These are phyloP conservation scores for Porites lobata DNA, from an alignment of 92 coral and sea anemone species.

Conservation along the genomic window DNA sequence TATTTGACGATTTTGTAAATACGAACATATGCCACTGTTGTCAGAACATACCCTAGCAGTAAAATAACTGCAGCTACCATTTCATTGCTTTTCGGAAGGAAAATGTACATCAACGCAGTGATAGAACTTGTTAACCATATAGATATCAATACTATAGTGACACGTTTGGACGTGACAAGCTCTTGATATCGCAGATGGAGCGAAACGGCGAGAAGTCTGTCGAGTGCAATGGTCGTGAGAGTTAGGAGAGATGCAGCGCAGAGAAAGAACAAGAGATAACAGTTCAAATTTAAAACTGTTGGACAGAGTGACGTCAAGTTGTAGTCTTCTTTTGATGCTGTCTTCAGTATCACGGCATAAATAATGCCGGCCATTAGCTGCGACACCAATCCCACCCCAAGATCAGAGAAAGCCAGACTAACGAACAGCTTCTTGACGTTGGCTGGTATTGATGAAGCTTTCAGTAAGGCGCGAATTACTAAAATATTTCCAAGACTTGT, in stretches of 20 bases:
- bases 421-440: no score
- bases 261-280: not conserved
- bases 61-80: no score
- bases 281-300: not conserved
- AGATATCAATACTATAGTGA: not conserved
- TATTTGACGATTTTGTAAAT: no score
- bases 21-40: no score
- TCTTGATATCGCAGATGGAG: not conserved
- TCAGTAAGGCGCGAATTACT: no score
- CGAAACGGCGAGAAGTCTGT: not conserved
- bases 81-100: no score
- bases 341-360: not conserved
- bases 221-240: not conserved
- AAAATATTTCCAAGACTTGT: no score
- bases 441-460: no score
- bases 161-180: not conserved
- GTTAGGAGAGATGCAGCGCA: not conserved
- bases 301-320: not conserved
- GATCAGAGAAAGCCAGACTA: no score
- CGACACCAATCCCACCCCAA: no score
- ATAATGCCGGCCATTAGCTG: not conserved
- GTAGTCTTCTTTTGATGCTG: not conserved
- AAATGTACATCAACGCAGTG: not conserved
- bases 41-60: no score
- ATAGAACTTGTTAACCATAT: not conserved